Evolutionary conservation across 2,113 vertebrate species (phyloP).

Genomic region (Chlamydotis undulata): DNA sequence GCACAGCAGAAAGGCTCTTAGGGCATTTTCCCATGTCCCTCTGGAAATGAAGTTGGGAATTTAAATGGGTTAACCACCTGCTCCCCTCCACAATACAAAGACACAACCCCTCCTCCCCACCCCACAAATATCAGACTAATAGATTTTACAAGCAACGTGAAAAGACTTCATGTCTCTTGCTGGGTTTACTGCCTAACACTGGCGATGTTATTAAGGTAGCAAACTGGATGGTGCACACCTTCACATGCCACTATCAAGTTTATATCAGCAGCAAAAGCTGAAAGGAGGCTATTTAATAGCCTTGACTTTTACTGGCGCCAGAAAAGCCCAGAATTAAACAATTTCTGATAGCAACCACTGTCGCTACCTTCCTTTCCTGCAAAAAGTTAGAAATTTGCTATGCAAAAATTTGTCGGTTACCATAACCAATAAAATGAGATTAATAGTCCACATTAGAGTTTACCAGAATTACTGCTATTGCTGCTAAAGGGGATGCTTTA

Average conservation of each 20-base stretch:
- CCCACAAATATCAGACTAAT: neutral
- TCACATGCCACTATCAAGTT: neutral
- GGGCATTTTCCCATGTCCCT: neutral
- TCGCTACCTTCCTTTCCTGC: neutral
- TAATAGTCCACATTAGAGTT: neutral
- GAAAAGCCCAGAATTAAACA: neutral
- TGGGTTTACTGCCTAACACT: neutral
- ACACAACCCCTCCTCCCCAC: rapidly evolving
- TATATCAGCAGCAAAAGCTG: neutral
- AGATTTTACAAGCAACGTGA: neutral
- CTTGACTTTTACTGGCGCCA: neutral
- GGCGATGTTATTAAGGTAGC: neutral
- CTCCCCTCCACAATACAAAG: neutral
- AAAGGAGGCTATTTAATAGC: neutral
- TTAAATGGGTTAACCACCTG: neutral
- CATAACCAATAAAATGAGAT: neutral
- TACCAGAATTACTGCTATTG: neutral
- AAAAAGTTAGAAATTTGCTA: neutral
- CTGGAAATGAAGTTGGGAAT: neutral
- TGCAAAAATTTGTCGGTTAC: neutral
- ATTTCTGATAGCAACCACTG: neutral
- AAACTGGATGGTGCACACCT: neutral
- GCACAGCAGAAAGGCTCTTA: neutral
- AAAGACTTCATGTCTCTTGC: neutral
- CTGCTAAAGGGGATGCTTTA: neutral